Evolutionary conservation across 2,797 vertebrate species (phyloP), one percentile per base, ranked within the genome.

Genomic region (Enteromius unitaeniatus): DNA sequence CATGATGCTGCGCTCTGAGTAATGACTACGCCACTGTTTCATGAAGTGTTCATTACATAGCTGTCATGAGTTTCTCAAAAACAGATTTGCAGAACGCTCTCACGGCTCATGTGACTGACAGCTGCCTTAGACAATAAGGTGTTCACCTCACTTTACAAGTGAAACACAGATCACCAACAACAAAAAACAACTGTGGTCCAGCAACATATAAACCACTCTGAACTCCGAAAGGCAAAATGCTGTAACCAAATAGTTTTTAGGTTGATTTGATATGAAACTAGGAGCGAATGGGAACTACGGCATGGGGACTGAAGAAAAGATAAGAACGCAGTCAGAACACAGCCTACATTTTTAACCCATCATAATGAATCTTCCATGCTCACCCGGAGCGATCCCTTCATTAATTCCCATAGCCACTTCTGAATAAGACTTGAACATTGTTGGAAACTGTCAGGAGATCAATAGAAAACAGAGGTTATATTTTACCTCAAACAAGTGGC

Each of bases 21-120:
- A 70, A 82, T 37, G 53, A 72, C 84, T 81, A 65, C 6, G 21
- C 70, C 75, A 82, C 21, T 19, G 42, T 31, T 26, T 83, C 74
- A 69, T 77, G 47, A 83, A 47, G 62, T 58, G 62, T 77, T 77
- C 73, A 77, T 83, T 83, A 68, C 62, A 67, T 76, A 77, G 68
- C 49, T 19, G 62, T 69, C 47, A 45, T 42, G 49, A 83, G 49
- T 76, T 55, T 40, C 73, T 83, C 62, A 47, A 77, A 77, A 83
- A 55, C 62, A 13, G 60, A 67, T 68, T 68, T 68, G 34, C 62
- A 65, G 62, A 77, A 58, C 1, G 19, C 10, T 67, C 19, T 7
- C 26, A 14, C 21, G 23, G 73, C 34, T 49, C 7, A 58, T n/a
- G 47, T 68, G 62, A 83, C 73, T 53, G 72, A 58, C 47, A 83